Evolutionary conservation across 2,888 invertebrate species (phyloP).

Genomic region (Tinea semifulvella): DNA sequence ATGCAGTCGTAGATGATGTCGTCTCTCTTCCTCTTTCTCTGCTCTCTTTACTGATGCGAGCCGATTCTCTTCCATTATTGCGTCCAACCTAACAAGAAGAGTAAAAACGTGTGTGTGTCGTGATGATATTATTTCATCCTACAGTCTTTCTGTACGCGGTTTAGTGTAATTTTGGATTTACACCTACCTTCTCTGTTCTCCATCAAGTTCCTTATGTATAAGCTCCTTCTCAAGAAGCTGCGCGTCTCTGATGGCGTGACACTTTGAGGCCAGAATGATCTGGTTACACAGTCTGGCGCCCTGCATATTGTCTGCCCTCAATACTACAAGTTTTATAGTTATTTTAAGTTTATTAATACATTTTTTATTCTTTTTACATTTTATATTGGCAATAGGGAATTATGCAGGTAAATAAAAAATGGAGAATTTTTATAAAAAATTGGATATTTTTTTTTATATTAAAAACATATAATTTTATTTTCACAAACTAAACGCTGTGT

Average conservation of each 20-base stretch:
- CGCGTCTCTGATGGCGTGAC: constrained; percentile 84
- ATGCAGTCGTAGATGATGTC: constrained; percentile 47
- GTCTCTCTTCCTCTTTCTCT: constrained; percentile 49
- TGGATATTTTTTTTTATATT: too few relatives aligned
- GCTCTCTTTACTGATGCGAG: constrained; percentile 62
- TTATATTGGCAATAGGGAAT: not conserved
- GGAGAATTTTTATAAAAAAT: too few relatives aligned
- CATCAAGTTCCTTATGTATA: constrained; percentile 63
- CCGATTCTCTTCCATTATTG: constrained; percentile 77
- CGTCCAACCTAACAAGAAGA: constrained; percentile 55
- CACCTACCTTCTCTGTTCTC: constrained; percentile 58
- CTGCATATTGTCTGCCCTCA: constrained; percentile 71
- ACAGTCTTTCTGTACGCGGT: too few relatives aligned
- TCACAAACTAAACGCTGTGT: too few relatives aligned
- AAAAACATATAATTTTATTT: too few relatives aligned
- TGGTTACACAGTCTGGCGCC: constrained; percentile 72
- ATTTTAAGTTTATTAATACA: not conserved
- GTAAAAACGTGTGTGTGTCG: too few relatives aligned
- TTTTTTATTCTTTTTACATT: too few relatives aligned
- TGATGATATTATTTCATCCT: too few relatives aligned
- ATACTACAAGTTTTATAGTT: constrained; percentile 42
- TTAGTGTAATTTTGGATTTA: too few relatives aligned
- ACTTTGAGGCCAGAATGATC: constrained; percentile 84
- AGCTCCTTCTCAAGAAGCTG: constrained; percentile 76
- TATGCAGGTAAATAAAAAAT: not conserved